Evolutionary conservation across 1,140 invertebrate genomes (phyloP), one percentile per base, ranked within the genome.

Genomic region (Drosophila kohkoa): DNA sequence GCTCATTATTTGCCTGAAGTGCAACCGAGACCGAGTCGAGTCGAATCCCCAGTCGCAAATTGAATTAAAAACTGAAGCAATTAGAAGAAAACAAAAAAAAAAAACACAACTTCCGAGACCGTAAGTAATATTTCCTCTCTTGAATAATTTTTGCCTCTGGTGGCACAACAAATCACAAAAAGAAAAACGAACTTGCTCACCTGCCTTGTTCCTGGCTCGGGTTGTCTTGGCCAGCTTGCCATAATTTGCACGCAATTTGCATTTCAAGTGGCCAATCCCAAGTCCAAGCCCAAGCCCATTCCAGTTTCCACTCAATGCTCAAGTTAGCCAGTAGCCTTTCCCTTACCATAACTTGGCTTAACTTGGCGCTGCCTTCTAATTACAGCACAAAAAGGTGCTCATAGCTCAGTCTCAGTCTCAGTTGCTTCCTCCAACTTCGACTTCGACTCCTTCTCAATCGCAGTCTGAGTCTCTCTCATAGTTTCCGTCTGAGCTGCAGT

Each of bases 161-260:
- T 70, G 35, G 66, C 35, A 73, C 57, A 74, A 58, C 68, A 77
- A 79, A 73, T 65, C 62, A 65, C 35, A 38, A 32, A 32, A 32
- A 32, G 7, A 32, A 8, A 32, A 32, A 66, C 46, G 46, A 60
- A 76, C 79, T 76, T 76, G 82, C 73, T 76, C 79, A 80, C 85
- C 83, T 89, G 77, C 51, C 46, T 25, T 59, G 62, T 10, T 49
- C 16, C 48, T 49, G 62, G 62, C 67, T 67, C 51, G 65, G 10
- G 8, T 57, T 35, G 28, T 13, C 74, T 89, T 43, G 41, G 85
- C 77, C 80, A 83, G 83, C 67, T 83, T 83, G 81, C 83, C 83
- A 88, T 88, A 88, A 88, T 88, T 88, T 88, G 83, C 83, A 88
- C 83, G 85, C 83, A 89, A 88, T 88, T 88, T 88, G 85, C 83